Conservation (phyloP, 2,797 vertebrate species). For the Aselliscus stoliczkanus region DNA sequence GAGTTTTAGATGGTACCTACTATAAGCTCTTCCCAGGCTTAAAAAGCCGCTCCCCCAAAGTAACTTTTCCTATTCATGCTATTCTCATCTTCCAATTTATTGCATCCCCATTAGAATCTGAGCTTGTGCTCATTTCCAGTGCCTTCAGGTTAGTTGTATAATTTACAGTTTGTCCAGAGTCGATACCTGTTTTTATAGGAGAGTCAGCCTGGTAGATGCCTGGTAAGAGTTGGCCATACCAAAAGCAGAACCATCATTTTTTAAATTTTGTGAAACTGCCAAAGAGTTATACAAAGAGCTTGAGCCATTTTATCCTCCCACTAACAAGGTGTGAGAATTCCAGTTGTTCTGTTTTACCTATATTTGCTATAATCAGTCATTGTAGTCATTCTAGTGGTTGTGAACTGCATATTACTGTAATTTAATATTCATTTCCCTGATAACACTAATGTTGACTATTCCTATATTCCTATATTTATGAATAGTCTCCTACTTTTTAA, state of each 20-base stretch:
- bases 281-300: background rate
- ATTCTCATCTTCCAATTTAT: background rate
- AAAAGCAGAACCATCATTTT: background rate
- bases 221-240: background rate
- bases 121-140: background rate
- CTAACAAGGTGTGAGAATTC: background rate
- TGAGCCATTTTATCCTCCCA: background rate
- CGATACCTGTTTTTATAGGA: background rate
- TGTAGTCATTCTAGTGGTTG: background rate
- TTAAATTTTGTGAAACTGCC: background rate
- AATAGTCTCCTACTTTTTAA: background rate
- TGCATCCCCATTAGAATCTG: background rate
- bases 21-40: background rate
- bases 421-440: background rate
- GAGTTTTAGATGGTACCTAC: background rate
- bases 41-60: background rate
- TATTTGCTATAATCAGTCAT: background rate
- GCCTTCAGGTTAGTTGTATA: background rate
- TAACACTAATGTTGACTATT: background rate
- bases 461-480: background rate
- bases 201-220: background rate
- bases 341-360: background rate
- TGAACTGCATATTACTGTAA: background rate
- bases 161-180: background rate
- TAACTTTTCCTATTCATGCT: background rate